Evolutionary conservation across 2,888 invertebrate genomes (phyloP), one percentile per base, ranked within the genome.

Genomic region (Hoplodrina ambigua): DNA sequence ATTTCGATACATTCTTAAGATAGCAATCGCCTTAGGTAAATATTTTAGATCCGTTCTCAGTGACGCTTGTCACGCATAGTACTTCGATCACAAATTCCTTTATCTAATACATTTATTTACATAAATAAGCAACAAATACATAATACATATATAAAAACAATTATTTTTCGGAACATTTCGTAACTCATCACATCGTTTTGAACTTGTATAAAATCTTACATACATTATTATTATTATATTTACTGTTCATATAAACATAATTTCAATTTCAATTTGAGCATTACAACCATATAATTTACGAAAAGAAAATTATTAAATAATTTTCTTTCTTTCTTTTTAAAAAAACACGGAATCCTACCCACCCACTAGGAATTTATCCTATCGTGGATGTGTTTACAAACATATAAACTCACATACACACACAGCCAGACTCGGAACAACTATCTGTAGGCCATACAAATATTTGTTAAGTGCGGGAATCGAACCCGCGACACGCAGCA

Each of bases 1-100:
- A 68, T 70, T 75, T 83, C 52, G 60, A 71, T 71, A 76, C 54
- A 72, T 76, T 72, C 62, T 61, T 71, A 73, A 61, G 56, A 37
- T 53, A 72, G 64, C 63, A 53, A 70, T 46, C 30, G 33, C 55
- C 60, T 19, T 50, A 64, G 13, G 7, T 50, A 62, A 8, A 55
- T 52, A 69, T 69, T 30, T 56, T 63, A 69, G 75, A 72, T 75
- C 60, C 61, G 53, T 55, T 66, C 11, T 20, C 52, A 49, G 52
- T 62, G 54, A 65, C 63, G 15, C 41, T 17, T 56, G 8, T 17
- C 57, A 52, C 53, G 7, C 53, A 19, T 52, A 66, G 50, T 59
- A 63, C 49, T 1, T 50, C 33, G 52, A 66, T 73, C 65, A 75
- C 54, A 71, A 79, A 79, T 58, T 58, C 77, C 72, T 76, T 53